phyloP scores from a whole-genome alignment of 2,113 vertebrate species.

The Prionailurus viverrinus region DNA sequence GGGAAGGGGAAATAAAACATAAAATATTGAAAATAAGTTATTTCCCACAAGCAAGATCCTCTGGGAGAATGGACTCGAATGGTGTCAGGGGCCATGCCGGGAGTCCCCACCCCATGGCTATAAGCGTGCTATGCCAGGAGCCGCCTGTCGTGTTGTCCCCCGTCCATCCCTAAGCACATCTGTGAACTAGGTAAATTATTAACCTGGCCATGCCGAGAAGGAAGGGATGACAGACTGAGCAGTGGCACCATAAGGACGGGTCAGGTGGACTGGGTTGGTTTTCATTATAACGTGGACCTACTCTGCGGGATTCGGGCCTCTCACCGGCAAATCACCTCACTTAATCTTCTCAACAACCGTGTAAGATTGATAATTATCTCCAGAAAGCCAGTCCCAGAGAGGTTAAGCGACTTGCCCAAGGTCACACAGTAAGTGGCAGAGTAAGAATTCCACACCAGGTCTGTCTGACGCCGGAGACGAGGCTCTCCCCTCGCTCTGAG shows the following conservation, averaged over 20 bases:
- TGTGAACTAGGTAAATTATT: background rate
- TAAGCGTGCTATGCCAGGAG: background rate
- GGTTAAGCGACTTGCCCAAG: background rate
- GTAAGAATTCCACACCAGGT: background rate
- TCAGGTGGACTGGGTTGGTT: background rate
- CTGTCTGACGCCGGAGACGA: background rate
- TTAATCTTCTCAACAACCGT: background rate
- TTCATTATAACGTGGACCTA: background rate
- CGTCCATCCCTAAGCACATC: background rate
- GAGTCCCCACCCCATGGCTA: background rate
- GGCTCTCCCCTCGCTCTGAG: background rate
- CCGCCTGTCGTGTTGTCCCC: background rate
- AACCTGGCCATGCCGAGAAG: background rate
- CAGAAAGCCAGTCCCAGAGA: constrained; percentile 37
- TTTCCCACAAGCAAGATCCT: constrained; percentile 53
- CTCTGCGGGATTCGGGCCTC: background rate
- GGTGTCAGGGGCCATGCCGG: background rate
- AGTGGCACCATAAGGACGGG: background rate
- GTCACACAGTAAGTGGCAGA: background rate
- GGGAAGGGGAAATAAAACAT: constrained; percentile 62
- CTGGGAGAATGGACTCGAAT: background rate
- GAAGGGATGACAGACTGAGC: background rate
- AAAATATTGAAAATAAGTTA: constrained; percentile 73
- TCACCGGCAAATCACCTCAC: background rate
- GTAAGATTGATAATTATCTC: background rate